phyloP scores from a whole-genome alignment of 2,888 invertebrate species.

The Vesta saturnalis region DNA sequence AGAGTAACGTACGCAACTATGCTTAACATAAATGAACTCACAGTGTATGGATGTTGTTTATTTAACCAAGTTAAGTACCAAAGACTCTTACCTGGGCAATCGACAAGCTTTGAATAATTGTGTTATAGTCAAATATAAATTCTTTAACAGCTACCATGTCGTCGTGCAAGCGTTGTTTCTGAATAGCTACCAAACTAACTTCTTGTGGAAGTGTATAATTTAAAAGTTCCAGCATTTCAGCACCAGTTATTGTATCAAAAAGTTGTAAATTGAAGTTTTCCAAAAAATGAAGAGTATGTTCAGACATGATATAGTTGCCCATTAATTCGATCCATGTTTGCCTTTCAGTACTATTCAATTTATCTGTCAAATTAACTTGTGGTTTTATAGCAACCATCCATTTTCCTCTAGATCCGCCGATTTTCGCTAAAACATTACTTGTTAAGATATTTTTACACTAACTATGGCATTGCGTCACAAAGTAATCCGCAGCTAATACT shows the following conservation, averaged over 20 bases:
- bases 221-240: conserved; percentile 78
- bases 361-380: conserved; percentile 49
- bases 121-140: conserved; percentile 74
- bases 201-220: conserved; percentile 68
- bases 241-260: conserved; percentile 76
- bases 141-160: conserved; percentile 71
- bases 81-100: conserved; percentile 75
- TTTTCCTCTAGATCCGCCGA: conserved; percentile 21
- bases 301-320: conserved; percentile 72
- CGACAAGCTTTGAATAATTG: conserved; percentile 71
- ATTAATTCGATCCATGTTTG: conserved; percentile 77
- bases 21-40: no score
- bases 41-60: no score
- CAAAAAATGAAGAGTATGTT: conserved; percentile 72
- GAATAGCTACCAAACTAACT: conserved; percentile 68
- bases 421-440: no score
- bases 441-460: no score
- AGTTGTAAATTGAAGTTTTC: conserved; percentile 74
- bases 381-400: conserved; percentile 43
- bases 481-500: no score
- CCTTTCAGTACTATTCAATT: conserved; percentile 51
- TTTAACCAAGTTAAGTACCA: no score
- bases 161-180: conserved; percentile 70
- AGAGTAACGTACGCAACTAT: no score
- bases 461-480: no score